phyloP scores from a whole-genome alignment of 2,888 invertebrate species.

The Iselma pallidipennis region DNA sequence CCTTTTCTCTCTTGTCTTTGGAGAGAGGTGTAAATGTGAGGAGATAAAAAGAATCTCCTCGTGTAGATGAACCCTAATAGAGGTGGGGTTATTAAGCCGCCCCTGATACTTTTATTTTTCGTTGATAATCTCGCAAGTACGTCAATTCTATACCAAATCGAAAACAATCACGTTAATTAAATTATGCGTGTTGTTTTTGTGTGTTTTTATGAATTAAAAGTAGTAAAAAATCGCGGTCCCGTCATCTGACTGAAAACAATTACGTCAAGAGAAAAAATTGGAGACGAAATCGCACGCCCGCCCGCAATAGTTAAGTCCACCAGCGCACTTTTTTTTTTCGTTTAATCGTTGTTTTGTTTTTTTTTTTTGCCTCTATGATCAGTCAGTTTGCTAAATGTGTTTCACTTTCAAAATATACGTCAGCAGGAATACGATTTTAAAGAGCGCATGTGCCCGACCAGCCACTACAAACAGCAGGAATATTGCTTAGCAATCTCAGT shows the following conservation, averaged over 20 bases:
- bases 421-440: conserved; percentile 36
- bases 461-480: conserved; percentile 51
- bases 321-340: conserved; percentile 42
- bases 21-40: too few relatives aligned
- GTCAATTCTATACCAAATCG: background rate
- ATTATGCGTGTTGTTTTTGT: background rate
- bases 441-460: conserved; percentile 50
- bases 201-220: background rate
- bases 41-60: too few relatives aligned
- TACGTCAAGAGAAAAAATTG: conserved; percentile 47
- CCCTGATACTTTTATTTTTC: too few relatives aligned
- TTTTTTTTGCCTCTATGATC: too few relatives aligned
- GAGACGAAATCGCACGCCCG: background rate
- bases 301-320: background rate
- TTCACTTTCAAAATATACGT: conserved; percentile 58
- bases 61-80: too few relatives aligned
- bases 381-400: conserved; percentile 46
- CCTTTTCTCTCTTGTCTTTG: too few relatives aligned
- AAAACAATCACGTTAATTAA: background rate
- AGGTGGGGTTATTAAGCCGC: too few relatives aligned
- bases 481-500: conserved; percentile 50
- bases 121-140: background rate
- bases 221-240: conserved; percentile 12
- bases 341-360: too few relatives aligned
- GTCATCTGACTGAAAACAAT: conserved; percentile 33